Conservation (phyloP, 2,888 invertebrate genomes). For the Drosophila kambysellisi region DNA sequence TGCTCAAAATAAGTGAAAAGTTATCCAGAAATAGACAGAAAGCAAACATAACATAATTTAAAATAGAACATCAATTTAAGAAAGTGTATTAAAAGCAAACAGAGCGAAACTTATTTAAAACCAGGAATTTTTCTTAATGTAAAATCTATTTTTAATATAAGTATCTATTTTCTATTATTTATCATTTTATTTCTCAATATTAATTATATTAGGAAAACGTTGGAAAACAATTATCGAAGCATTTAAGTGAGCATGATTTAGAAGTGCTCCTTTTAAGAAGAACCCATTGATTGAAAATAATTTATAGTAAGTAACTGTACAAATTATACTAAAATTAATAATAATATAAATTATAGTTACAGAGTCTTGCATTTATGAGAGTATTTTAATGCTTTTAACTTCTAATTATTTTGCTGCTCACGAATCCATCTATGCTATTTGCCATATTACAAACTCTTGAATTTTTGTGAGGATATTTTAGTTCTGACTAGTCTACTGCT, state of each 20-base stretch:
- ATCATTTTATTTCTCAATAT: background rate
- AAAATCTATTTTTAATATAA: background rate
- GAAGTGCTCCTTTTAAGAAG: no score
- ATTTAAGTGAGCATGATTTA: background rate
- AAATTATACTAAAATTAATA: background rate
- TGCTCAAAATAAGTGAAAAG: background rate
- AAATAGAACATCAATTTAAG: background rate
- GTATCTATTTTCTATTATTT: background rate
- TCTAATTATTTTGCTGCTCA: background rate
- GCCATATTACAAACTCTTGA: background rate
- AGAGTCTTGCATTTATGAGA: no score
- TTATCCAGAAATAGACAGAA: background rate
- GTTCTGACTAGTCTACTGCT: background rate
- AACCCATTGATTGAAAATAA: background rate
- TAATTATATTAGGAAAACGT: background rate
- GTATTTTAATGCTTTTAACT: background rate
- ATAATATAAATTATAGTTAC: background rate
- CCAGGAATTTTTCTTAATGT: background rate
- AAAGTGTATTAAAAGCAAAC: no score
- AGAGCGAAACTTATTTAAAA: background rate
- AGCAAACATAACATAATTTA: background rate
- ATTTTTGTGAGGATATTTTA: background rate
- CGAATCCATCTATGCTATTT: background rate
- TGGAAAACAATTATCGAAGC: background rate
- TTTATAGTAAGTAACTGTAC: background rate